phyloP scores from a whole-genome alignment of 2,797 vertebrate species.

The Enteromius viviparus region DNA sequence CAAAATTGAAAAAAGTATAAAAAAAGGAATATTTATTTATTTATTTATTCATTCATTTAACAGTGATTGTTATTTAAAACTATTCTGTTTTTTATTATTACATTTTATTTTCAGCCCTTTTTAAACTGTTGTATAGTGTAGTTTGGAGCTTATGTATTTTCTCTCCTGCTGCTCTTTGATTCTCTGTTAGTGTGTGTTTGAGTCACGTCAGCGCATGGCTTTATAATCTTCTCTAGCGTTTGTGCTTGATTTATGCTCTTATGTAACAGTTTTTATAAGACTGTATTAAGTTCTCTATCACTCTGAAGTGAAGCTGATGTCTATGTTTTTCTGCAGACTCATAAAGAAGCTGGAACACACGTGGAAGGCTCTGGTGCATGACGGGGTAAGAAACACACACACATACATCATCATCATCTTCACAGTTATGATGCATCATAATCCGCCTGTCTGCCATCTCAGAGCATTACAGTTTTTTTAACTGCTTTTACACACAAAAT shows the following conservation, averaged over 20 bases:
- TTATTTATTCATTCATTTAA: neutral
- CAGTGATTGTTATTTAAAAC: neutral
- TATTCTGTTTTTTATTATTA: neutral
- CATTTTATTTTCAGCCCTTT: neutral
- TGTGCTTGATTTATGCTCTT: neutral
- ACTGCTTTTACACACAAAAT: too few species aligned
- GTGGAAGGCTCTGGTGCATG: constrained; percentile 97
- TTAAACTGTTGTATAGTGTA: neutral
- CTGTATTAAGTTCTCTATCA: constrained; percentile 17
- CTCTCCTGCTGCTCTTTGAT: neutral
- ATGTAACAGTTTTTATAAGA: neutral
- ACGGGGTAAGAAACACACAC: constrained; percentile 83
- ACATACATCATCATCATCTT: neutral
- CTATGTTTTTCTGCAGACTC: constrained; percentile 78
- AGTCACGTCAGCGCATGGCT: neutral
- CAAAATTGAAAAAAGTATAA: neutral
- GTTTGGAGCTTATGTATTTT: neutral
- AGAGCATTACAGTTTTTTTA: neutral
- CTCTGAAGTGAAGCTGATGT: neutral
- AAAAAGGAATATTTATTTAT: neutral
- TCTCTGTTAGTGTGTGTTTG: neutral
- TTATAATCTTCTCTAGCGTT: neutral
- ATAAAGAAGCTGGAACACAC: constrained; percentile 98
- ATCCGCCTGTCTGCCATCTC: neutral
- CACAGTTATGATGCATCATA: neutral